phyloP scores from a whole-genome alignment of 2,797 vertebrate species.

The Nothura maculosa region DNA sequence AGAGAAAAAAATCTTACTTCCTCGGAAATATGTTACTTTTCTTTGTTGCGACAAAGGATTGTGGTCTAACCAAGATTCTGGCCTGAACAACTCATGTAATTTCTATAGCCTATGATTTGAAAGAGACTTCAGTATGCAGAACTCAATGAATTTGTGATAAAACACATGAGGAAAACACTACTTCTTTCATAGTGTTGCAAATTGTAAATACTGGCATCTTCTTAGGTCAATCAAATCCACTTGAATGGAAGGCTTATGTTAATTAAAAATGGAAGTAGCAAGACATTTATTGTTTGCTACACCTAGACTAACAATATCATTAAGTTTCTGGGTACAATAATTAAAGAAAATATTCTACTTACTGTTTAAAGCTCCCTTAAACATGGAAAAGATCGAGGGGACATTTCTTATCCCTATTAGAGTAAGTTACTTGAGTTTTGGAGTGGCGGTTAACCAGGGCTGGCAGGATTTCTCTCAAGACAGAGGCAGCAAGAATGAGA shows the following conservation, averaged over 20 bases:
- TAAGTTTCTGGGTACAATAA: neutral
- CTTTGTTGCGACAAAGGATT: neutral
- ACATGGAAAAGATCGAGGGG: neutral
- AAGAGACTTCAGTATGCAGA: neutral
- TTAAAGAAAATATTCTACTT: neutral
- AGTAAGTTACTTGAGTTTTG: neutral
- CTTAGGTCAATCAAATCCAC: neutral
- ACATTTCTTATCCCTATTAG: neutral
- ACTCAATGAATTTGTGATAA: neutral
- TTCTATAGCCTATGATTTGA: neutral
- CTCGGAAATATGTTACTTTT: neutral
- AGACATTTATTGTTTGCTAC: neutral
- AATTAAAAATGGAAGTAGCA: neutral
- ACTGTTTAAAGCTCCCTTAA: neutral
- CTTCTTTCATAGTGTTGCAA: neutral
- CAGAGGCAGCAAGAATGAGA: neutral
- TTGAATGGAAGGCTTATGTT: neutral
- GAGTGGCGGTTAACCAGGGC: neutral
- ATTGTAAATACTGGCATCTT: neutral
- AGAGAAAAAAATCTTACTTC: neutral
- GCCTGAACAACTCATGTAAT: neutral
- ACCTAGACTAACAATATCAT: neutral
- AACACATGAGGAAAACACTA: fast-evolving
- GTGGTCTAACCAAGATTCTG: neutral
- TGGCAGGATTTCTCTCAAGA: fast-evolving